A percentile compares a stretch with the other conserved stretches of the same genome.
Conservation (phyloP, 2,888 invertebrate genomes). For the Andrena flavipes region DNA sequence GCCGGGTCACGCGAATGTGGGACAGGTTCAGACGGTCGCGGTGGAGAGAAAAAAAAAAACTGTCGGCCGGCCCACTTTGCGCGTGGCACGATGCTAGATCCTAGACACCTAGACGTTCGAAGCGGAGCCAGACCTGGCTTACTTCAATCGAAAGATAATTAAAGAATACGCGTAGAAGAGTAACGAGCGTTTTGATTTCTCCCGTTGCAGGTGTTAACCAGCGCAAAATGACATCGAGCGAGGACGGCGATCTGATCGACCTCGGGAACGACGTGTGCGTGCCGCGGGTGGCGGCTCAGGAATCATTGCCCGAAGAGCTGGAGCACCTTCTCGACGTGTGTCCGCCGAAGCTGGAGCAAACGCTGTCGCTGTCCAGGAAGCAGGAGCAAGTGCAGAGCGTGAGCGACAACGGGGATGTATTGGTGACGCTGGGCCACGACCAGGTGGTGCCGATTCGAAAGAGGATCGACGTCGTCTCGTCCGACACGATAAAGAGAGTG, state of each 20-base stretch:
- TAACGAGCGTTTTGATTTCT: not conserved
- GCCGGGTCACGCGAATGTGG: slow-evolving; percentile 55
- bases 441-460: slow-evolving; percentile 80
- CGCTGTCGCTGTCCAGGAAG: slow-evolving; percentile 79
- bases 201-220: slow-evolving; percentile 43
- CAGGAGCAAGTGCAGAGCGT: slow-evolving; percentile 70
- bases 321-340: slow-evolving; percentile 83
- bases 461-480: slow-evolving; percentile 82
- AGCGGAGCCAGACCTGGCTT: not conserved
- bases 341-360: slow-evolving; percentile 81
- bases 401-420: slow-evolving; percentile 73
- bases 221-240: slow-evolving; percentile 76
- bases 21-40: slow-evolving; percentile 56
- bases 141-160: not conserved
- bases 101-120: not conserved
- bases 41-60: slow-evolving; percentile 46
- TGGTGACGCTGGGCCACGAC: slow-evolving; percentile 82
- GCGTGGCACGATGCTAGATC: slow-evolving; percentile 14
- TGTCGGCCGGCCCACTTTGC: slow-evolving; percentile 44
- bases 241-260: slow-evolving; percentile 82
- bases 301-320: slow-evolving; percentile 80
- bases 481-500: slow-evolving; percentile 82
- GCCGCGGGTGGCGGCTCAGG: slow-evolving; percentile 62
- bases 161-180: not conserved
- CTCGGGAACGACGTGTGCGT: slow-evolving; percentile 76